Base-by-base conservation (phyloP, 2,113 vertebrate species). In the Lepus timidus region DNA sequence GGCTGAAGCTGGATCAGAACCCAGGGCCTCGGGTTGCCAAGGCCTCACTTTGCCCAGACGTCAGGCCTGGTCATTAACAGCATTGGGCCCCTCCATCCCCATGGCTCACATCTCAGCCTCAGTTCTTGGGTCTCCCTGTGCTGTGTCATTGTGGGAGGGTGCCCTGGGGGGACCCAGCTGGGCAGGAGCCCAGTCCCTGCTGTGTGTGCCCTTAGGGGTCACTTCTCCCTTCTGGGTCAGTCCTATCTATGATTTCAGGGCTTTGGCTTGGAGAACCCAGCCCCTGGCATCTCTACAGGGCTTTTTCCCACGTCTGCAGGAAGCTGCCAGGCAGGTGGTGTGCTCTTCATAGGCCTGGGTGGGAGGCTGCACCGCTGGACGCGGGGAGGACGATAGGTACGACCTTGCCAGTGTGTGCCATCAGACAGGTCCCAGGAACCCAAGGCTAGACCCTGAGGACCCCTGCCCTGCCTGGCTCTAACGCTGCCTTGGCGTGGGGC, bases 141-240 rank as follows among this genome's bases (percentile, higher is more conserved):
- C 81, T 92, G n/a, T 90, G 71, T 93, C 87, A 80, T 17, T 81
- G 27, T 86, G 75, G 76, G 74, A 93, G 51, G 90, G 51, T 22
- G 73, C 19, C 70, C 51, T 89, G 90, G 70, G 93, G 71, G 49
- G 61, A 81, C 84, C 70, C 71, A 93, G 62, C 39, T 92, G 65
- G 75, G 44, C 39, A 88, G 76, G 68, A 96, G 84, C 58, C 74
- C 51, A 85, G 65, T 68, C 44, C 67, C 90, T 13, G 17, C 58
- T 58, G 2, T 65, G 2, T 65, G 87, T 96, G 64, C 93, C 79
- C 67, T 88, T 31, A 8, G 39, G 81, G 91, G 74, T 71, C 74
- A 90, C 20, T 36, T 70, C 39, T 82, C 36, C 71, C 85, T 82
- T 91, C 70, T 16, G 14, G 76, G 39, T 84, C 51, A 68, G 29